Evolutionary conservation across 2,113 vertebrate species (phyloP).

Genomic region (Alaudala cheleensis): DNA sequence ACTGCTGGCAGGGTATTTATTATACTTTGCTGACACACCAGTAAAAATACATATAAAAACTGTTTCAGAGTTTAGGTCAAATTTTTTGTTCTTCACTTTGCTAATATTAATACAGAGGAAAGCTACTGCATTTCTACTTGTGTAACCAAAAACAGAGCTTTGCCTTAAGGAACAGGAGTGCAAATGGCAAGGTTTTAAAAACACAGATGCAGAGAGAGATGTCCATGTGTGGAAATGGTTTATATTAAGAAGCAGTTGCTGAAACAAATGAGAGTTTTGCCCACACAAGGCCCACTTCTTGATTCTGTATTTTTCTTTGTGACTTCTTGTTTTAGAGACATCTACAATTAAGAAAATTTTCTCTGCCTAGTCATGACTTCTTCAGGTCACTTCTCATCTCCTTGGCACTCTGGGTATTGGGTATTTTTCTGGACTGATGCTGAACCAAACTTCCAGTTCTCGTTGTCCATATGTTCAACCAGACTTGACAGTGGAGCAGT

Average conservation of each 20-base stretch:
- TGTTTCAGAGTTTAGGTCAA: not conserved
- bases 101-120: not conserved
- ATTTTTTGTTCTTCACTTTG: not conserved
- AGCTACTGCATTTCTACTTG: constrained; percentile 11
- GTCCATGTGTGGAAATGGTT: constrained; percentile 14
- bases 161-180: constrained; percentile 22
- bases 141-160: constrained; percentile 27
- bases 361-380: not conserved
- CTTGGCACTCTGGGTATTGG: not conserved
- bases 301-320: not conserved
- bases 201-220: constrained; percentile 1
- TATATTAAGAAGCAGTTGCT: constrained; percentile 8
- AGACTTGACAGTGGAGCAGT: not conserved
- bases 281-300: not conserved
- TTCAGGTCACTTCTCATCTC: not conserved
- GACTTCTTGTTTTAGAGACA: not conserved
- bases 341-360: not conserved
- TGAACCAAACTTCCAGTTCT: not conserved
- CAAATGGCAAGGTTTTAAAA: constrained; percentile 51
- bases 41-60: not conserved
- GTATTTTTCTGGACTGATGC: not conserved
- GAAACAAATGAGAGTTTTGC: not conserved
- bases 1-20: not conserved
- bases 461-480: rapidly evolving
- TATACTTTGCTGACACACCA: not conserved